Evolutionary conservation across 2,888 invertebrate species (phyloP), one percentile per base, ranked within the genome.

Genomic region (Macropis europaea): DNA sequence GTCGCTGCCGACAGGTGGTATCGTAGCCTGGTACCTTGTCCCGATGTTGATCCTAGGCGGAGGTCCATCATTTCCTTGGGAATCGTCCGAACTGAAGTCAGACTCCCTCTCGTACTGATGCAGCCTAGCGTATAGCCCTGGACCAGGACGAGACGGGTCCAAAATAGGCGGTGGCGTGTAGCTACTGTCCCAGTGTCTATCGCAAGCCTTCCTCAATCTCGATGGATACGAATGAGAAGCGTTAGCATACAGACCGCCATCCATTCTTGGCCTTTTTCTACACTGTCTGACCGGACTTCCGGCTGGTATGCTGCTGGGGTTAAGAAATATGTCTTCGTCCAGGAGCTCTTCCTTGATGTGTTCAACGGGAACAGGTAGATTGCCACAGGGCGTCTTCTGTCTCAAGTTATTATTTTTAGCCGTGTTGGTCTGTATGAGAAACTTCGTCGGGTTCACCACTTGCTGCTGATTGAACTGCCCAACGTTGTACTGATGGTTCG

Each of bases 151-250:
- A 68, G 97, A 95, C 0, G 99, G 99, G 87, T 97, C 97, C 59
- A 99, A 91, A 86, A 99, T 96, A 0, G 99, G 99, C 26, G 97
- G 96, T 11, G 99, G 98, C 0, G 98, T 99, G 90, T 96, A 99
- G 69, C 89, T 89, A 68, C 89, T 91, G 82, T 90, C 91, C 86
- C 85, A 90, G 61, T 86, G 88, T 32, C 85, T 87, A 75, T 87
- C 90, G 63, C 88, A 90, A 42, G 88, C 90, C 62, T 89, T 89
- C 76, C 90, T 85, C 50, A 90, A 66, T 45, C 90, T 82, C 24
- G 90, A 90, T 0, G 90, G 90, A 72, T 90, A 89, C n/a, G 88
- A 86, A 22, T 84, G 82, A 73, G 63, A 91, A 79, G 66, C 90
- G 38, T 63, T 92, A 50, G 91, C 91, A 90, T 90, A 93, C 67